A percentile compares a stretch with the other conserved stretches of the same genome.
Evolutionary conservation across 1,140 invertebrate genomes (phyloP).

Genomic region (Drosophila sulfurigaster): DNA sequence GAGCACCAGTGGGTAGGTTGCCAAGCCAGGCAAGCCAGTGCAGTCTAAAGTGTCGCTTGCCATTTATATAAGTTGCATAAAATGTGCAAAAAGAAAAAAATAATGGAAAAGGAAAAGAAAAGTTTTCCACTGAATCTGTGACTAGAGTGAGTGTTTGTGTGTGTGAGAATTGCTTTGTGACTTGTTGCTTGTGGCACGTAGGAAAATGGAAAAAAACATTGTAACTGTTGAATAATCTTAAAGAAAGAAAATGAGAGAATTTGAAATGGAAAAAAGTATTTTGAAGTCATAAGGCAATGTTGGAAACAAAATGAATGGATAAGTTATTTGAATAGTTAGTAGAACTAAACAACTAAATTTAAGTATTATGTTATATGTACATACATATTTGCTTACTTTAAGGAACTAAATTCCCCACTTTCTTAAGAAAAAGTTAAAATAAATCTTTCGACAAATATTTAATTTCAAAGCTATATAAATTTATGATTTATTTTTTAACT

Average conservation of each 20-base stretch:
- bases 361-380: too few relatives aligned
- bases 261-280: not conserved
- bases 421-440: too few relatives aligned
- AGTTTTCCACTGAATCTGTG: constrained; percentile 33
- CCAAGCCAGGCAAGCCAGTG: not conserved
- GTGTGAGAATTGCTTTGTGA: constrained; percentile 38
- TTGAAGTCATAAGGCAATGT: not conserved
- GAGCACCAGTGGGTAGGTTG: not conserved
- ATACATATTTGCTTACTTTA: too few relatives aligned
- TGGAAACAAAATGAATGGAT: not conserved
- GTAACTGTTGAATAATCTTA: not conserved
- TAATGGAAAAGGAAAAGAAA: constrained; percentile 10
- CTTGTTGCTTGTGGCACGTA: constrained; percentile 52
- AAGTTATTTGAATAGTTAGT: not conserved
- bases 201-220: constrained; percentile 2
- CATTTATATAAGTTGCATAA: constrained; percentile 79
- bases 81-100: constrained; percentile 64
- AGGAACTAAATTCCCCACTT: too few relatives aligned
- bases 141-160: constrained; percentile 54
- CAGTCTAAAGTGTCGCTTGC: constrained; percentile 60
- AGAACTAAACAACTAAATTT: too few relatives aligned
- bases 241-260: not conserved
- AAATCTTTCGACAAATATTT: not conserved
- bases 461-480: not conserved
- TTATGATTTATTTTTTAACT: not conserved